phyloP scores from a whole-genome alignment of 2,888 invertebrate species.

The Mythimna vitellina region DNA sequence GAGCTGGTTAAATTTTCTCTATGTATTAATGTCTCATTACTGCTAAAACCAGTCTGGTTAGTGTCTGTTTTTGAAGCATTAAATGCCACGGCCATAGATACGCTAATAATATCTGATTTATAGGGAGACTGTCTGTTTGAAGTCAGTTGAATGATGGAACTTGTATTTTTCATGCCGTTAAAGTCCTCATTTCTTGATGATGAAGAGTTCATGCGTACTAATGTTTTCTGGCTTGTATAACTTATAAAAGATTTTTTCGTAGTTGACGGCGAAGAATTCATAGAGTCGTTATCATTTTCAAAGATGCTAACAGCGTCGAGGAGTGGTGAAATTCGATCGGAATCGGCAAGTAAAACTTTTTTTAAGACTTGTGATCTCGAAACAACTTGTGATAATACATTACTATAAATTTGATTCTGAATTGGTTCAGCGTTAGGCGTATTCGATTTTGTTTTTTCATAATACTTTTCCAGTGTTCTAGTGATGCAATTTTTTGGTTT shows the following conservation, averaged over 20 bases:
- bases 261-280: constrained; percentile 62
- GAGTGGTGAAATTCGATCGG: constrained; percentile 37
- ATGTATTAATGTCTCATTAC: constrained; percentile 60
- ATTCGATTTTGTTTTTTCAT: constrained; percentile 63
- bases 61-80: constrained; percentile 44
- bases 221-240: constrained; percentile 73
- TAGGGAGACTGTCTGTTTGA: constrained; percentile 59
- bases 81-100: constrained; percentile 74
- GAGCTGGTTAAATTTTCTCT: constrained; percentile 43
- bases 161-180: constrained; percentile 45
- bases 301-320: constrained; percentile 38
- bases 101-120: constrained; percentile 73
- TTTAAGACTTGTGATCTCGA: constrained; percentile 70
- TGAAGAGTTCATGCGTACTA: constrained; percentile 64
- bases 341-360: constrained; percentile 69
- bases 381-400: constrained; percentile 68
- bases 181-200: constrained; percentile 60
- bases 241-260: constrained; percentile 65
- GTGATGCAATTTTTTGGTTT: constrained; percentile 54
- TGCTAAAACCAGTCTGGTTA: constrained; percentile 45
- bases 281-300: constrained; percentile 58
- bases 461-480: constrained; percentile 66
- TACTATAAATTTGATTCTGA: constrained; percentile 61
- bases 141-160: constrained; percentile 58
- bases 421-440: constrained; percentile 57